Percentiles rank a stretch among this genome's conserved stretches.
These are phyloP conservation scores for Orussus abietinus DNA, from an alignment of 1,140 invertebrate genomes.

Conservation along the genomic window DNA sequence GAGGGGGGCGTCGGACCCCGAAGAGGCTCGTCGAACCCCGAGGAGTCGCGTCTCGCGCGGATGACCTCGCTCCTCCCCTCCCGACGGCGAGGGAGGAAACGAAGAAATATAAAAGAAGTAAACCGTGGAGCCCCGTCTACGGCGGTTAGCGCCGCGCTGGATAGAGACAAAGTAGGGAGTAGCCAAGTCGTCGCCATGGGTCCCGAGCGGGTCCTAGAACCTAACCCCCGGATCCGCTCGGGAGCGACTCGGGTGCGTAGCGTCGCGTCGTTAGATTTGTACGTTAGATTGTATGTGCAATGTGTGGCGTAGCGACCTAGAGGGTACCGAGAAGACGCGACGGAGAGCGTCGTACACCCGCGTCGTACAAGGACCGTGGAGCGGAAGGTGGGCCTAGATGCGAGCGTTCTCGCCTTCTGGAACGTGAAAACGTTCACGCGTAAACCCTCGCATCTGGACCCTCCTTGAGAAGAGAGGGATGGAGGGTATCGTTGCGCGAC, in stretches of 20 bases:
- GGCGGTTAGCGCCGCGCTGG: constrained; percentile 44
- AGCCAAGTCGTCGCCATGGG: too few species aligned
- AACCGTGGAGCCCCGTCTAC: constrained; percentile 17
- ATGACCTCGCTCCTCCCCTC: too few species aligned
- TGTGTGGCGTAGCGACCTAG: constrained; percentile 20
- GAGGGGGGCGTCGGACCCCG: too few species aligned
- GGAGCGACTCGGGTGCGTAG: constrained; percentile 31
- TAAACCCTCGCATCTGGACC: constrained; percentile 14
- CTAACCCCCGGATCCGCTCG: neutral
- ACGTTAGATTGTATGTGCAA: constrained; percentile 47
- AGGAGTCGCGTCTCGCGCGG: too few species aligned
- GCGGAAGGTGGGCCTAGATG: constrained; percentile 10
- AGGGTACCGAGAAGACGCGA: too few species aligned
- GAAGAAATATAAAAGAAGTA: constrained; percentile 11
- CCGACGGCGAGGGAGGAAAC: too few species aligned
- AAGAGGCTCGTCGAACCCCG: too few species aligned
- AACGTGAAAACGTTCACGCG: constrained; percentile 37
- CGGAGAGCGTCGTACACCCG: too few species aligned
- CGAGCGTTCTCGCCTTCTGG: constrained; percentile 3
- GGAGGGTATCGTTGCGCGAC: too few species aligned
- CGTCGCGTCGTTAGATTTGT: constrained; percentile 47
- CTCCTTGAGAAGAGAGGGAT: constrained; percentile 12
- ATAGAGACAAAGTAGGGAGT: constrained; percentile 47
- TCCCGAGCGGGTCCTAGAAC: too few species aligned
- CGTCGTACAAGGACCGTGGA: constrained; percentile 17